These are phyloP conservation scores for Parnassius smintheus DNA, from an alignment of 2,888 invertebrate genomes.

Conservation along the genomic window DNA sequence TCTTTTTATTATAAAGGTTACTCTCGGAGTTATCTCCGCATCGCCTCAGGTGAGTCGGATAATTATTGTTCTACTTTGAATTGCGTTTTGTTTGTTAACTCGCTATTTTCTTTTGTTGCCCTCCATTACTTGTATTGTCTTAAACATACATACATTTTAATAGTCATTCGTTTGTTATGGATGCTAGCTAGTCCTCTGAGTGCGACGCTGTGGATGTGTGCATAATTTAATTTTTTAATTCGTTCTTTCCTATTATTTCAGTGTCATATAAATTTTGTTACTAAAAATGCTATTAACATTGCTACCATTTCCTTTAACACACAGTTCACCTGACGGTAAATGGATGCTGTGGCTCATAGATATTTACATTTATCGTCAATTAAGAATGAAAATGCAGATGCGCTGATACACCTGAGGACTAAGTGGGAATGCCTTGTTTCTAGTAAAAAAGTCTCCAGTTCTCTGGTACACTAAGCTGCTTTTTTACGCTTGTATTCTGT, in stretches of 20 bases:
- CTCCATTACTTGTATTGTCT: constrained; percentile 52
- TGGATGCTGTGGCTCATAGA: too few species aligned
- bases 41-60: constrained; percentile 54
- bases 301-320: too few species aligned
- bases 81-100: constrained; percentile 45
- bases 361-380: too few species aligned
- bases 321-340: too few species aligned
- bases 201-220: neutral
- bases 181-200: neutral
- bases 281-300: too few species aligned
- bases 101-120: constrained; percentile 57
- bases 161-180: constrained; percentile 43
- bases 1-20: constrained; percentile 51
- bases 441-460: too few species aligned
- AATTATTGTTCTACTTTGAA: constrained; percentile 73
- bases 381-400: too few species aligned
- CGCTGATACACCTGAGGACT: too few species aligned
- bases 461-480: too few species aligned
- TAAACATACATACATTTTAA: constrained; percentile 55
- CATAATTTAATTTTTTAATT: constrained; percentile 1
- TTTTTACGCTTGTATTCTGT: too few species aligned
- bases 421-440: too few species aligned
- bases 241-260: neutral
- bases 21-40: constrained; percentile 37
- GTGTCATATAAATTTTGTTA: too few species aligned